Conservation (phyloP, 1,140 invertebrate genomes). For the Kradibia gibbosae region DNA sequence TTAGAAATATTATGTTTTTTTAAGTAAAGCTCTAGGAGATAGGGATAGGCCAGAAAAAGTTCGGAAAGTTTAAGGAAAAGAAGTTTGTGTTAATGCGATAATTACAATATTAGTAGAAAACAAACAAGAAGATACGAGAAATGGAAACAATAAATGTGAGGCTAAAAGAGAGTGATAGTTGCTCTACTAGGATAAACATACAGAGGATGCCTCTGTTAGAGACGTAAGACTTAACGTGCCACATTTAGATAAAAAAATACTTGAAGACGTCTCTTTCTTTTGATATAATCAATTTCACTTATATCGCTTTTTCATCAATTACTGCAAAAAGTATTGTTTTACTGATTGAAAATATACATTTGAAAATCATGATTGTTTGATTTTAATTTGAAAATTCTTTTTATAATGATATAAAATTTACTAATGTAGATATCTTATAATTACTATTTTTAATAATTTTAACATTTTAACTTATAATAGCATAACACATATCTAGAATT, state of each 20-base stretch:
- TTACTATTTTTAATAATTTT: too few species aligned
- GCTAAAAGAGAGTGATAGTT: slow-evolving; percentile 12
- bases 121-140: slow-evolving; percentile 13
- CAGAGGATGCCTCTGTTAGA: slow-evolving; percentile 42
- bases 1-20: slow-evolving; percentile 11
- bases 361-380: too few species aligned
- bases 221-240: slow-evolving; percentile 59
- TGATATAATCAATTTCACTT: slow-evolving; percentile 9
- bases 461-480: too few species aligned
- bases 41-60: not conserved
- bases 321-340: not conserved
- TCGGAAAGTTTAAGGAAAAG: not conserved
- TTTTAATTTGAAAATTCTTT: too few species aligned
- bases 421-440: too few species aligned
- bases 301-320: not conserved
- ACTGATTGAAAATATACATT: not conserved
- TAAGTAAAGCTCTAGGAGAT: not conserved
- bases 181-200: slow-evolving; percentile 44
- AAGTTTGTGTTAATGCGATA: not conserved
- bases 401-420: too few species aligned
- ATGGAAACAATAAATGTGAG: not conserved
- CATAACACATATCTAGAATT: too few species aligned
- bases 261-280: not conserved
- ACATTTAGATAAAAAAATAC: slow-evolving; percentile 49
- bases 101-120: not conserved